Evolutionary conservation across 1,140 invertebrate genomes (phyloP).

Genomic region (Mycetomoellerius zeteki): DNA sequence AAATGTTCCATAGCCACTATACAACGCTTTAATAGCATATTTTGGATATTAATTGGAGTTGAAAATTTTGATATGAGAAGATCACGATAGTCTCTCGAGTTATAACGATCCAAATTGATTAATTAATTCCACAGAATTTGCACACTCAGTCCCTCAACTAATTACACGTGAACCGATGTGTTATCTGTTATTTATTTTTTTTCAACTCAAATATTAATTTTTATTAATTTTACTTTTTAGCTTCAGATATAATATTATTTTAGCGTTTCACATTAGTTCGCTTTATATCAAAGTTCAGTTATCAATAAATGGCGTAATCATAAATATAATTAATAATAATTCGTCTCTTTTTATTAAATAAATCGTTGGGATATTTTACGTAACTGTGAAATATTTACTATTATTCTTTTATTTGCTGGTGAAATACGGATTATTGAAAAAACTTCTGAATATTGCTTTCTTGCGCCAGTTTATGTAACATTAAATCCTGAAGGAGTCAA

Average conservation of each 20-base stretch:
- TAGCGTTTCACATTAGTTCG: not conserved
- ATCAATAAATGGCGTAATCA: not conserved
- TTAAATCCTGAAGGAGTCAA: not conserved
- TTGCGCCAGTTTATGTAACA: not conserved
- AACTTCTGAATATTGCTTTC: not conserved
- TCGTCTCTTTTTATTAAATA: not conserved
- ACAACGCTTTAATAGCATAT: not conserved
- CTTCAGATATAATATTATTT: not conserved
- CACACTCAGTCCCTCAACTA: no score
- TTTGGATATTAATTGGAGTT: slow-evolving; percentile 6
- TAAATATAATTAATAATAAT: not conserved
- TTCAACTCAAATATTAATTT: not conserved
- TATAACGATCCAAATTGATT: slow-evolving; percentile 2
- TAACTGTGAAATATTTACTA: not conserved
- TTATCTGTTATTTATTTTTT: not conserved
- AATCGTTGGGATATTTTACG: not conserved
- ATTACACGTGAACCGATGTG: not conserved
- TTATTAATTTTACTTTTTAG: slow-evolving; percentile 6
- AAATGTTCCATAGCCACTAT: no score
- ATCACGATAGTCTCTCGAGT: not conserved
- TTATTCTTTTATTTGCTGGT: not conserved
- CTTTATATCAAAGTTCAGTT: not conserved
- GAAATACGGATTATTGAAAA: not conserved
- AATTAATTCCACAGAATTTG: not conserved
- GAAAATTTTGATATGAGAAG: not conserved